Conservation (phyloP, 2,797 vertebrate species). For the Anas flavirostris region DNA sequence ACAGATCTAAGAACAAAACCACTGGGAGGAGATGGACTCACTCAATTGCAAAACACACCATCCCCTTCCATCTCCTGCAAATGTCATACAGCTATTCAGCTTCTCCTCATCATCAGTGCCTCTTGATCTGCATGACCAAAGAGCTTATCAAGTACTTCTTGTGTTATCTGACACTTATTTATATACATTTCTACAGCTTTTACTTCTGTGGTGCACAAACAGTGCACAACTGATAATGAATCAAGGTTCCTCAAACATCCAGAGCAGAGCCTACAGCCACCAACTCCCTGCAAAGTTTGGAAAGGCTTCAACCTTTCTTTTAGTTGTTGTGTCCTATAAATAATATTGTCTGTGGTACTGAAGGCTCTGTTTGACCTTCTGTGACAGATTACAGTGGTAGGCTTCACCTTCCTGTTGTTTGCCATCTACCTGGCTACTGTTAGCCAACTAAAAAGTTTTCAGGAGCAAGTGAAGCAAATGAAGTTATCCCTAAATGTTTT, state of each 20-base stretch:
- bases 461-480: neutral
- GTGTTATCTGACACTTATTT: conserved; percentile 40
- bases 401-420: neutral
- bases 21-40: neutral
- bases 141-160: conserved; percentile 21
- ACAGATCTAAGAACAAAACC: neutral
- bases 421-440: neutral
- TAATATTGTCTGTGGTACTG: neutral
- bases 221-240: neutral
- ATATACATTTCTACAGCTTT: conserved; percentile 38
- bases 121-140: conserved; percentile 3
- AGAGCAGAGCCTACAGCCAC: neutral
- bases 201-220: neutral
- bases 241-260: neutral
- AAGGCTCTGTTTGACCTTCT: neutral
- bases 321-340: neutral
- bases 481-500: neutral
- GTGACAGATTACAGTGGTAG: neutral
- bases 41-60: neutral
- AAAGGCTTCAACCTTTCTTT: neutral
- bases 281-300: neutral
- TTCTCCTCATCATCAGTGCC: neutral
- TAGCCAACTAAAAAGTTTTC: neutral
- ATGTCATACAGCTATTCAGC: neutral
- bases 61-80: neutral